Evolutionary conservation across 2,888 invertebrate genomes (phyloP), one percentile per base, ranked within the genome.

Genomic region (Tuberolachnus salignus): DNA sequence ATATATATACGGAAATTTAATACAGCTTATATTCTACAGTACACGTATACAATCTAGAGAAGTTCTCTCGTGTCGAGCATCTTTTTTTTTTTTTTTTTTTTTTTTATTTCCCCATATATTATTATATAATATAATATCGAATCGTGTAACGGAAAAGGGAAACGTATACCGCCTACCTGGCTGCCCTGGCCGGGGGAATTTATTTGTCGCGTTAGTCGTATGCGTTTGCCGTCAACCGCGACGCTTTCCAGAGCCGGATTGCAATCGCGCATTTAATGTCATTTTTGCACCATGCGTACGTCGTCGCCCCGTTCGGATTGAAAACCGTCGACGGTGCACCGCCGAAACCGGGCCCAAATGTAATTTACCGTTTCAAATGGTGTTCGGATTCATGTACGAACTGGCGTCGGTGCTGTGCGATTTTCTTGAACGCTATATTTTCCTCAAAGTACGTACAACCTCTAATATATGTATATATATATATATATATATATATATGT

Each of bases 351-450:
- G 34, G 51, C 1, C 57, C 23, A n/a, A 49, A n/a, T 63, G 49
- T 51, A 34, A 73, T 73, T 61, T 51, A 34, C 11, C 26, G 4
- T 49, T 61, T 46, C 21, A 49, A 34, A 51, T 63, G 19, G 19
- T 51, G n/a, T 44, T 34, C 72, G 72, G 21, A 49, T 73, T 73
- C 63, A 75, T 75, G 75, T 75, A 75, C 67, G 75, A 55, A 57
- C 55, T 75, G 57, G 23, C 67, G 57, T 57, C 57, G 66, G 75
- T 13, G 57, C 57, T 75, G 67, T 66, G 46, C 67, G 67, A 75
- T 49, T 75, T 75, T 57, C 19, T 67, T 44, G 46, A 19, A 46
- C 67, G 75, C 67, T 75, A 75, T 67, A 53, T 75, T 26, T 44
- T 46, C 34, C 55, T 46, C 34, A 67, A 57, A 75, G 75, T 75